Evolutionary conservation across 1,140 invertebrate species (phyloP).

Genomic region (Drosophila parvula): DNA sequence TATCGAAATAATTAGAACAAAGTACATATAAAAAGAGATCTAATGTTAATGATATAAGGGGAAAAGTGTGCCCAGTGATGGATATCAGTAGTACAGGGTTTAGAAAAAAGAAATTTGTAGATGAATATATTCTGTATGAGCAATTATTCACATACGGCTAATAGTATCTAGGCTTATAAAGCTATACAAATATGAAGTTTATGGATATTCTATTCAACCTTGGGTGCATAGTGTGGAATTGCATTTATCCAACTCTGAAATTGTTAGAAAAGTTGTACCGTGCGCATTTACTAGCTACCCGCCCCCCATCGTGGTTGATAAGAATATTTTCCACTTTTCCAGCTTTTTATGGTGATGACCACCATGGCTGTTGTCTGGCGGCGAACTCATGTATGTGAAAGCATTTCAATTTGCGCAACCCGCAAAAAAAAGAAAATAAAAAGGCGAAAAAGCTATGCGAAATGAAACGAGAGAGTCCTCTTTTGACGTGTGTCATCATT

Average conservation of each 20-base stretch:
- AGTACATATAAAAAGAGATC: background rate
- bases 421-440: slow-evolving; percentile 12
- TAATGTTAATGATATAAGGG: too few relatives aligned
- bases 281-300: slow-evolving; percentile 8
- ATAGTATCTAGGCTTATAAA: too few relatives aligned
- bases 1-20: background rate
- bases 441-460: slow-evolving; percentile 16
- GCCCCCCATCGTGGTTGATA: slow-evolving; percentile 30
- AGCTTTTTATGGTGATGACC: slow-evolving; percentile 43
- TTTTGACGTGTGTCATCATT: slow-evolving; percentile 49
- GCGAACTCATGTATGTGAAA: slow-evolving; percentile 42
- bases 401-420: slow-evolving; percentile 48
- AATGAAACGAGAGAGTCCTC: slow-evolving; percentile 29
- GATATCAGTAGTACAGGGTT: too few relatives aligned
- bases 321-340: slow-evolving; percentile 44
- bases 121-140: too few relatives aligned
- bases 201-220: background rate
- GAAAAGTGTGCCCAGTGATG: too few relatives aligned
- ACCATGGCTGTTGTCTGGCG: slow-evolving; percentile 39
- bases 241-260: slow-evolving; percentile 1
- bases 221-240: too few relatives aligned
- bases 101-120: too few relatives aligned
- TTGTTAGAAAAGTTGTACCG: slow-evolving; percentile 14
- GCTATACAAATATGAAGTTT: background rate
- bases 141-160: too few relatives aligned